Evolutionary conservation across 2,113 vertebrate genomes (phyloP), one percentile per base, ranked within the genome.

Genomic region (Glaucomys volans): DNA sequence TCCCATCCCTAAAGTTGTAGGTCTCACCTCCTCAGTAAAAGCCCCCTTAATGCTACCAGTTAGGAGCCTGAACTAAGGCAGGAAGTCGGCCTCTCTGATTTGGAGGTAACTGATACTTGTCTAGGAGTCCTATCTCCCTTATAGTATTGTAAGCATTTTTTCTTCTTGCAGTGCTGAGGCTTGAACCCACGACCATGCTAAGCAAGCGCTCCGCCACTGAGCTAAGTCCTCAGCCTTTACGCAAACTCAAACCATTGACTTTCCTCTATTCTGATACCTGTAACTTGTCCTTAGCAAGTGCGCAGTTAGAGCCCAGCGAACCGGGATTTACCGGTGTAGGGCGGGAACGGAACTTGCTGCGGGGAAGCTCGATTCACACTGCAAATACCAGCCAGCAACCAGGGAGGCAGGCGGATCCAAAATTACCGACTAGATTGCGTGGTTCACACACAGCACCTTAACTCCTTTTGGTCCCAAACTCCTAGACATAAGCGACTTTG

Each of bases 331-430:
- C 20, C 2, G 2, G 5, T 14, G 50, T 26, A 11, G 47, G 42
- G n/a, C 11, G 42, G 2, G 22, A 9, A 17, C n/a, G 0, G 30
- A 16, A 24, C 5, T 4, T 6, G n/a, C 10, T 2, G 75, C 35
- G 0, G 50, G n/a, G 40, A 79, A 12, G 44, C 14, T 8, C 40
- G 18, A 30, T 20, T 24, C 52, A 20, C 6, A 8, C 4, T 10
- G 14, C 4, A 18, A 22, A 54, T 71, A 8, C 71, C 59, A 18
- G 47, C 57, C 59, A 14, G 47, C 11, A 42, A 42, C 7, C 7
- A 4, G 2, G 74, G 28, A 8, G 9, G 42, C 13, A 5, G 72
- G 50, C 24, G 22, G 24, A 62, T 37, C 37, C 47, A 40, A 72
- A 54, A 11, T 24, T 22, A 57, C 47, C 83, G 89, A 4, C 28